Evolutionary conservation across 2,113 vertebrate genomes (phyloP), one percentile per base, ranked within the genome.

Genomic region (Loxodonta africana): DNA sequence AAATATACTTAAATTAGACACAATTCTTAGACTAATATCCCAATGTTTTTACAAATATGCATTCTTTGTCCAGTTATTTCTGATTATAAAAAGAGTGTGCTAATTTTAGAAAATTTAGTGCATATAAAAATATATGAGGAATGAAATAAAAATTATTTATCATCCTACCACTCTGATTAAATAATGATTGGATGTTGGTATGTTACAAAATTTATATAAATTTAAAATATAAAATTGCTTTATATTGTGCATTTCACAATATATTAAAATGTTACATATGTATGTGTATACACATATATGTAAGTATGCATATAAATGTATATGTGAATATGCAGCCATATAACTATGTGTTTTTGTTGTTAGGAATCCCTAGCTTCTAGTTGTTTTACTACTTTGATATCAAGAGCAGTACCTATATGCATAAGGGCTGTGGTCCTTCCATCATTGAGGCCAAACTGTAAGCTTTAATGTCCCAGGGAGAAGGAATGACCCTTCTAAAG

Each of bases 71-170:
- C 23, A 92, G 18, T 88, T 81, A 60, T 83, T 33, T 67, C 28
- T 67, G 46, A 74, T 65, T 83, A 73, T 62, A 71, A 57, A 46
- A 81, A 37, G 37, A 76, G 48, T 46, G 3, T 9, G 25, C 11
- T 74, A 82, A 76, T 46, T 90, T 94, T 37, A 85, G 69, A 90
- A 96, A 88, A 90, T 41, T 89, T 76, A 51, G 28, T 65, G 25
- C 71, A 4, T 37, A n/a, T 82, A 46, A 73, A 93, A 84, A 88
- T 48, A 0, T 15, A 41, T 21, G 6, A 85, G 33, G 65, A 80
- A 69, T 23, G 91, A 95, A 78, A 74, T 63, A 41, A 53, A 85
- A 90, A 37, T 73, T 0, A 81, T 2, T 73, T 25, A 25, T 21
- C 67, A n/a, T 95, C 8, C 37, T 53, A 83, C 28, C 25, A 86